Evolutionary conservation across 2,113 vertebrate genomes (phyloP).

Genomic region (Callipepla californica): DNA sequence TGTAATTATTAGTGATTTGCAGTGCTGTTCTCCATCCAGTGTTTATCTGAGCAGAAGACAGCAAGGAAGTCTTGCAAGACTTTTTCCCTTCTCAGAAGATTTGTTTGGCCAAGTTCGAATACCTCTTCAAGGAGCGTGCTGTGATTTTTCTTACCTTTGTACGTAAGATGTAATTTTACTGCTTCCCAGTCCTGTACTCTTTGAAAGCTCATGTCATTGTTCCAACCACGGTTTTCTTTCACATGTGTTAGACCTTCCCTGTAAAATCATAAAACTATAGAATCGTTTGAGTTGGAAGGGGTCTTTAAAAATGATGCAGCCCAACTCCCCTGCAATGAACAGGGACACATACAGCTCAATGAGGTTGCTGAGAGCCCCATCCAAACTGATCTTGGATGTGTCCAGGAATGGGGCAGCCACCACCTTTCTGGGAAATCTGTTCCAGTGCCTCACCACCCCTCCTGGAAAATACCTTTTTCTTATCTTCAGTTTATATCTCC

Average conservation of each 20-base stretch:
- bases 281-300: too few relatives aligned
- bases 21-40: background rate
- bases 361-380: too few relatives aligned
- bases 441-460: too few relatives aligned
- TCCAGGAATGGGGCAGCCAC: too few relatives aligned
- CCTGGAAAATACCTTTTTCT: too few relatives aligned
- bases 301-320: too few relatives aligned
- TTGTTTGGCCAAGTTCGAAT: constrained; percentile 25
- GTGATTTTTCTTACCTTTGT: background rate
- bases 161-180: background rate
- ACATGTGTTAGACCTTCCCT: background rate
- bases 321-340: too few relatives aligned
- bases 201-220: background rate
- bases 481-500: too few relatives aligned
- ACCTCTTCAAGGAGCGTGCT: background rate
- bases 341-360: too few relatives aligned
- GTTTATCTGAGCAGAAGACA: background rate
- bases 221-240: background rate
- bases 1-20: background rate
- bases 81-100: background rate
- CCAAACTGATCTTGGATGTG: too few relatives aligned
- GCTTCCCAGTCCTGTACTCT: background rate
- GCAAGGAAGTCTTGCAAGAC: background rate
- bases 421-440: too few relatives aligned
- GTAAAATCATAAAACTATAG: background rate